Evolutionary conservation across 2,113 vertebrate species (phyloP).

Genomic region (Capricornis sumatraensis): DNA sequence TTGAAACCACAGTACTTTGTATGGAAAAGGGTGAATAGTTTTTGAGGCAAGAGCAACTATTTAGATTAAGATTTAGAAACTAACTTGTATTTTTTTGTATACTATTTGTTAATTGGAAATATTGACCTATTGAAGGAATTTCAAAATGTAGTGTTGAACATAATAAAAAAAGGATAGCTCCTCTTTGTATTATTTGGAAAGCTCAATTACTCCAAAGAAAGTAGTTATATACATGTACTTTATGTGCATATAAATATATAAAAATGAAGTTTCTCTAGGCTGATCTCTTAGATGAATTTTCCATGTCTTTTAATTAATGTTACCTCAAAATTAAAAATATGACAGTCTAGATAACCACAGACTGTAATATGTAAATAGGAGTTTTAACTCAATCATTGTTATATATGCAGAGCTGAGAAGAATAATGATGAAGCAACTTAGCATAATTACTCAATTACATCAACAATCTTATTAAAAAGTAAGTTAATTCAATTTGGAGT

Average conservation of each 20-base stretch:
- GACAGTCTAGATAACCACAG: neutral
- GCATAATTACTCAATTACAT: slow-evolving; percentile 56
- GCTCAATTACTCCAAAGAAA: neutral
- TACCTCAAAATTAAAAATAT: slow-evolving; percentile 11
- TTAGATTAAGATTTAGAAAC: neutral
- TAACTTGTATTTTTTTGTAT: neutral
- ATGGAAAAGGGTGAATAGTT: neutral
- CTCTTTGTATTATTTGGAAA: neutral
- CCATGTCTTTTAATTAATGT: neutral
- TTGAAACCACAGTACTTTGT: neutral
- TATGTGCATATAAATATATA: neutral
- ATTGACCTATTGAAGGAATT: neutral
- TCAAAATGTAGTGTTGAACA: neutral
- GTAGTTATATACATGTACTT: neutral
- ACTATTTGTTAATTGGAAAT: neutral
- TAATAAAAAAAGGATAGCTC: neutral
- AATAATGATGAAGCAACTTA: slow-evolving; percentile 37
- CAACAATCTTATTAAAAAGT: slow-evolving; percentile 31
- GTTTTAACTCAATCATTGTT: slow-evolving; percentile 44
- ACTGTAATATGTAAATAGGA: slow-evolving; percentile 46
- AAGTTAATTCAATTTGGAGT: slow-evolving; percentile 62
- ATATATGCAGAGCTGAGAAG: slow-evolving; percentile 6
- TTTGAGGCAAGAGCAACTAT: neutral
- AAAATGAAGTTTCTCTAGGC: neutral
- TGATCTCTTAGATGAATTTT: neutral